Base-by-base conservation (phyloP, 1,140 invertebrate species). In the Pygmarrhopalites habei region DNA sequence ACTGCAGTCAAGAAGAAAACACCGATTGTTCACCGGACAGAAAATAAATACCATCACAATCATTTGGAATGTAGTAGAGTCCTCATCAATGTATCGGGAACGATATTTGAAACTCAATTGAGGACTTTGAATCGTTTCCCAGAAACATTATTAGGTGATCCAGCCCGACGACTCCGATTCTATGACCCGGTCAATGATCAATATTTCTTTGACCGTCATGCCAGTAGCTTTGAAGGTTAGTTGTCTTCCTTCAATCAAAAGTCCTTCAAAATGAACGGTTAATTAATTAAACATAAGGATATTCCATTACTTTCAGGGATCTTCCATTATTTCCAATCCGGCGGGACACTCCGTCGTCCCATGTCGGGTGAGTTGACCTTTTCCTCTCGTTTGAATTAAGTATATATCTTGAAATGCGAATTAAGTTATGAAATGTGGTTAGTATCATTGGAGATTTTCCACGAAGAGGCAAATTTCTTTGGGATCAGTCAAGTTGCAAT, bases 31-130 rank as follows among this genome's bases (percentile, higher is more conserved):
- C 17, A 28, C 10, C 28, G 26, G 21, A 56, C 17, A 32, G 19
- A 15, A 15, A 47, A 17, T 2, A 25, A 41, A 14, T 2, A n/a
- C 1, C 12, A 25, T 1, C 65, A 64, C 28, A 49, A 64, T 51
- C 66, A 67, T 57, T 21, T 52, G 1, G 41, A 47, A n/a, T 67
- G 66, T 30, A 3, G 46, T 23, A 29, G 62, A 35, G 44, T 68
- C 12, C 21, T 28, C 5, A 58, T 68, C 15, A 68, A 68, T 35
- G 58, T 64, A 7, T 44, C 53, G 25, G 82, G 82, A 26, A 71
- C 80, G 46, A 71, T 77, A 60, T 83, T 81, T 72, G 81, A 83
- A 73, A 82, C 82, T 23, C 78, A 77, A 64, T 72, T 81, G 29
- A 75, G 77, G 64, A 82, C 82, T 19, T 71, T 83, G 19, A 74